Evolutionary conservation across 2,888 invertebrate species (phyloP).

Genomic region (Anoplius nigerrimus): DNA sequence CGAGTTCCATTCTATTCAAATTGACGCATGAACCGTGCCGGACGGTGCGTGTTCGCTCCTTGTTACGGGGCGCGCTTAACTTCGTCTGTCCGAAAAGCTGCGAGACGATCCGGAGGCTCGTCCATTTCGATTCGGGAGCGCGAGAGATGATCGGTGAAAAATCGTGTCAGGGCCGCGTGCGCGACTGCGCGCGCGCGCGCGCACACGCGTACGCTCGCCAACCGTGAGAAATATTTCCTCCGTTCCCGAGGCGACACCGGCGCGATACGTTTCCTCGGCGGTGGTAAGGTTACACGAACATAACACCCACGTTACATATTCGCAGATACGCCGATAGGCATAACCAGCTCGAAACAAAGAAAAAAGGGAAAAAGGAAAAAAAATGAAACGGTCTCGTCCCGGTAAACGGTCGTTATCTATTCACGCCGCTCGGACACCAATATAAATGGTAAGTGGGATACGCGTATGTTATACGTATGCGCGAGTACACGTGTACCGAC

Average conservation of each 20-base stretch:
- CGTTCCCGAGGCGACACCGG: too few relatives aligned
- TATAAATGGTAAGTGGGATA: constrained; percentile 61
- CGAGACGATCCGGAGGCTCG: too few relatives aligned
- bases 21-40: too few relatives aligned
- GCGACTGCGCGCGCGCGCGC: not conserved
- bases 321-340: constrained; percentile 48
- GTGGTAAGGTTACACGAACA: not conserved
- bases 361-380: constrained; percentile 29
- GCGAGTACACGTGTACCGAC: constrained; percentile 42
- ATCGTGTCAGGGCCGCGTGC: not conserved
- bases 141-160: not conserved
- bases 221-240: too few relatives aligned
- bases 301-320: constrained; percentile 40
- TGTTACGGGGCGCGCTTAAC: not conserved
- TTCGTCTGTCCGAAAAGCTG: too few relatives aligned
- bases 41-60: constrained; percentile 4
- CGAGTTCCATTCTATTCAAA: too few relatives aligned
- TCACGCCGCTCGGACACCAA: constrained; percentile 63
- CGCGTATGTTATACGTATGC: constrained; percentile 24
- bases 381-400: constrained; percentile 40
- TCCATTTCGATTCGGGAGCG: too few relatives aligned
- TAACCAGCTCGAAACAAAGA: constrained; percentile 31
- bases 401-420: constrained; percentile 66
- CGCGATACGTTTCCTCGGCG: too few relatives aligned
- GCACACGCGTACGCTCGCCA: too few relatives aligned